Conservation (phyloP, 2,797 vertebrate species). For the Jordanella pulchra region DNA sequence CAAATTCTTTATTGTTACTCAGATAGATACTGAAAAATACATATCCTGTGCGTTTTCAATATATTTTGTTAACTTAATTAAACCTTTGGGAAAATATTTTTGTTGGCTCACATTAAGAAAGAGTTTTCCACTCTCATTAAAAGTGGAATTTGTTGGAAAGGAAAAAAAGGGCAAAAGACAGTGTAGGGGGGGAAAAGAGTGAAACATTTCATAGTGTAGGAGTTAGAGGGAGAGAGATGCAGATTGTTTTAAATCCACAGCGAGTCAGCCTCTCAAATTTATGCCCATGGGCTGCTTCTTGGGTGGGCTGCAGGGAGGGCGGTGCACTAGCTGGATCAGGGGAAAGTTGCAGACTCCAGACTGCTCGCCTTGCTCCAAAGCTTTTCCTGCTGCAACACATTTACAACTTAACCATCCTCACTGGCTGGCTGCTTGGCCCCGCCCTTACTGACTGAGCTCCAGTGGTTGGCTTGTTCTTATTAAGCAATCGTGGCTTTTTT, state of each 20-base stretch:
- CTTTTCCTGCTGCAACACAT: slow-evolving; percentile 82
- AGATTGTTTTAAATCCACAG: slow-evolving; percentile 86
- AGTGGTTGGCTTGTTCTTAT: slow-evolving; percentile 38
- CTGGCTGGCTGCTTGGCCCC: slow-evolving; percentile 60
- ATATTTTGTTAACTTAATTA: slow-evolving; percentile 65
- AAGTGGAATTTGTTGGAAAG: slow-evolving; percentile 72
- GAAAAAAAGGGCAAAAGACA: slow-evolving; percentile 56
- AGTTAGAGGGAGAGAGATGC: slow-evolving; percentile 57
- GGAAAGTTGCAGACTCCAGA: slow-evolving; percentile 80
- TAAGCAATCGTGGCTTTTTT: slow-evolving; percentile 39
- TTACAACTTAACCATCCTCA: slow-evolving; percentile 74
- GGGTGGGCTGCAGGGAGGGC: slow-evolving; percentile 89
- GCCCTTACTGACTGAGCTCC: slow-evolving; percentile 52
- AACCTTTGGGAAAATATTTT: slow-evolving; percentile 78
- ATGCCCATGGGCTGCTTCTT: slow-evolving; percentile 94
- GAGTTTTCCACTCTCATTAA: slow-evolving; percentile 76
- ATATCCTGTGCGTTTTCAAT: slow-evolving; percentile 48
- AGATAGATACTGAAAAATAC: slow-evolving; percentile 22
- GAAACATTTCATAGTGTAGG: slow-evolving; percentile 60
- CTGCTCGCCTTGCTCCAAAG: slow-evolving; percentile 76
- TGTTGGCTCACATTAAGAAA: slow-evolving; percentile 68
- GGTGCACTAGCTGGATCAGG: slow-evolving; percentile 72
- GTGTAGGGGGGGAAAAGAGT: slow-evolving; percentile 57
- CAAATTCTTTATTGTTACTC: not conserved
- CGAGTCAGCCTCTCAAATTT: slow-evolving; percentile 88